Conservation (phyloP, 2,888 invertebrate species). For the Metallyticus violacea region DNA sequence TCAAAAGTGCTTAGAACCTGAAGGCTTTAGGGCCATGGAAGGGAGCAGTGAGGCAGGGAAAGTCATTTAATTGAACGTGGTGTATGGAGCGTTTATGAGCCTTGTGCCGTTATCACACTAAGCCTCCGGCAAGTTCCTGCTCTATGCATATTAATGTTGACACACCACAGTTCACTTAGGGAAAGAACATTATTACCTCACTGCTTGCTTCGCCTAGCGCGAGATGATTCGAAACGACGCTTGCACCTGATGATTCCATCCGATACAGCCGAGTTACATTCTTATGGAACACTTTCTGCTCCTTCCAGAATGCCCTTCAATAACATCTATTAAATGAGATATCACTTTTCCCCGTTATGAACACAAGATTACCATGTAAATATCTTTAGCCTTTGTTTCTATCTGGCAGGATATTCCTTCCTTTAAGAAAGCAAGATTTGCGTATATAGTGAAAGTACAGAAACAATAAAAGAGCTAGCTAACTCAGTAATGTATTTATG, state of each 20-base stretch:
- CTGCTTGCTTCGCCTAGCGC: too few relatives aligned
- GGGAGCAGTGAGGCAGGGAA: background rate
- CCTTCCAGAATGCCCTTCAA: too few relatives aligned
- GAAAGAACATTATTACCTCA: conserved; percentile 2
- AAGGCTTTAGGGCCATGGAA: background rate
- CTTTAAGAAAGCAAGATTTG: background rate
- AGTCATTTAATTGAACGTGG: background rate
- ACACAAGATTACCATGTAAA: background rate
- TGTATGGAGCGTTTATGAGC: background rate
- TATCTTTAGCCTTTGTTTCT: too few relatives aligned
- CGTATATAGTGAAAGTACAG: background rate
- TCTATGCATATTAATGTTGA: conserved; percentile 3
- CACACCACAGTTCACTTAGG: background rate
- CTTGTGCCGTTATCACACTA: background rate
- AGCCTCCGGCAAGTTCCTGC: background rate
- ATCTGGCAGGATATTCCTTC: too few relatives aligned
- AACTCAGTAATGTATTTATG: too few relatives aligned
- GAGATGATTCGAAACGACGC: background rate
- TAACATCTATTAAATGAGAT: too few relatives aligned
- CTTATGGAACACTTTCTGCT: background rate
- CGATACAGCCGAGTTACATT: background rate
- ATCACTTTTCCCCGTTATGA: background rate
- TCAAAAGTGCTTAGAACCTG: background rate
- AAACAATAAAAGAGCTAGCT: too few relatives aligned
- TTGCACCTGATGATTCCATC: background rate